phyloP scores from a whole-genome alignment of 2,888 invertebrate genomes.

The Leistus spinibarbis region DNA sequence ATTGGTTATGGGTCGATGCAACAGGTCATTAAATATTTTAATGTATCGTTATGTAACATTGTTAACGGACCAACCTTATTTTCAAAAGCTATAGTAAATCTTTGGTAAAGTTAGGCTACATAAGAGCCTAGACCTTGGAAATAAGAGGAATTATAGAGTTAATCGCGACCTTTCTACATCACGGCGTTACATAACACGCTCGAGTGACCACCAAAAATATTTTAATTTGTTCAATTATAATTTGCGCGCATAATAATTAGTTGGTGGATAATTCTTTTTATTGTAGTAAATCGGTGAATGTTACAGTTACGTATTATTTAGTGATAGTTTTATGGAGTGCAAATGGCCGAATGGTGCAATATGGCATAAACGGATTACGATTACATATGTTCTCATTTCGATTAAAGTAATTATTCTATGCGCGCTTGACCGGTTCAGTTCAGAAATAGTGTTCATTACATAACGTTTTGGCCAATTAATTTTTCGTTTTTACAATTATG shows the following conservation, averaged over 20 bases:
- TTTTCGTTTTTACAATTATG: background rate
- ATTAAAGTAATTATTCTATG: background rate
- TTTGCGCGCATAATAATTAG: no score
- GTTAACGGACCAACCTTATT: background rate
- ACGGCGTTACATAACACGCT: background rate
- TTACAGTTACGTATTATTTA: background rate
- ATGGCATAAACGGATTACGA: background rate
- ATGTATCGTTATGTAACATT: no score
- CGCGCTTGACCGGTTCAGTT: background rate
- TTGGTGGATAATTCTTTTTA: no score
- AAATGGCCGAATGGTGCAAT: background rate
- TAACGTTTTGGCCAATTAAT: background rate
- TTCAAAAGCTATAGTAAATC: background rate
- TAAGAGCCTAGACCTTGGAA: background rate
- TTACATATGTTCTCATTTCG: background rate
- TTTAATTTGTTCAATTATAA: background rate
- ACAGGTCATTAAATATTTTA: no score
- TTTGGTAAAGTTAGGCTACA: background rate
- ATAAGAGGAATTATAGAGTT: no score
- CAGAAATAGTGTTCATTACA: background rate
- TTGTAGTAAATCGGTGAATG: background rate
- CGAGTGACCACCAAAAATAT: background rate
- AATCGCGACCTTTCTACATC: background rate
- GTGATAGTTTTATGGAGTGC: background rate
- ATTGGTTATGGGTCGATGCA: no score